Base-by-base conservation (phyloP, 2,113 vertebrate species). In the Vulpes vulpes region DNA sequence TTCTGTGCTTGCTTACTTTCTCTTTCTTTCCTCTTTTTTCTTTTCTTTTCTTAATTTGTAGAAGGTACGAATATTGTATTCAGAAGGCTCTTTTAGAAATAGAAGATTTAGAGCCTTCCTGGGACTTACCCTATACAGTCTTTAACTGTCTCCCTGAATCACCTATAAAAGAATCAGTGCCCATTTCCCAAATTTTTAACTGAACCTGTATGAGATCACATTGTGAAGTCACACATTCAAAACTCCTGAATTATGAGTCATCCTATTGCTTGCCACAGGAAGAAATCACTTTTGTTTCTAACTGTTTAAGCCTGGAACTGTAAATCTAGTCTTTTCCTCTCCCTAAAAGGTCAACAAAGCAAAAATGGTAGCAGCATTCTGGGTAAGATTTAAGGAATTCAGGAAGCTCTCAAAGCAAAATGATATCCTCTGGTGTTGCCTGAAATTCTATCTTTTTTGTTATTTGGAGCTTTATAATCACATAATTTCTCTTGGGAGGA, bases 331-430 rank as follows among this genome's bases (percentile, higher is more conserved):
- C 32, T 53, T 57, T 53, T 55, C 32, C 17, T 67, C 23, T 64
- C 62, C n/a, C n/a, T 8, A 8, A 49, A 55, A 73, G 35, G 12
- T 80, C 57, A 32, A 79, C 17, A 76, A 43, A 53, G 14, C n/a
- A 84, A 62, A 62, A 11, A 10, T n/a, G 1, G 62, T 38, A 4
- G n/a, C 5, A 91, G 43, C 22, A 76, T 55, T 82, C 38, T 43
- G 35, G 57, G 59, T 55, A 64, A 25, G 30, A 73, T 69, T 78
- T 87, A 55, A 96, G 57, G 69, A 87, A 69, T 27, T 17, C 53
- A 94, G 69, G 62, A 83, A n/a, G 69, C 86, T 92, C 15, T 35
- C 60, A 88, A 49, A 62, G 71, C 64, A 97, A 97, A 78, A 55
- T 67, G 16, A 0, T 51, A 81, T 86, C 69, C 59, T 12, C 20